Evolutionary conservation across 2,888 invertebrate genomes (phyloP).

Genomic region (Adineta ricciae): DNA sequence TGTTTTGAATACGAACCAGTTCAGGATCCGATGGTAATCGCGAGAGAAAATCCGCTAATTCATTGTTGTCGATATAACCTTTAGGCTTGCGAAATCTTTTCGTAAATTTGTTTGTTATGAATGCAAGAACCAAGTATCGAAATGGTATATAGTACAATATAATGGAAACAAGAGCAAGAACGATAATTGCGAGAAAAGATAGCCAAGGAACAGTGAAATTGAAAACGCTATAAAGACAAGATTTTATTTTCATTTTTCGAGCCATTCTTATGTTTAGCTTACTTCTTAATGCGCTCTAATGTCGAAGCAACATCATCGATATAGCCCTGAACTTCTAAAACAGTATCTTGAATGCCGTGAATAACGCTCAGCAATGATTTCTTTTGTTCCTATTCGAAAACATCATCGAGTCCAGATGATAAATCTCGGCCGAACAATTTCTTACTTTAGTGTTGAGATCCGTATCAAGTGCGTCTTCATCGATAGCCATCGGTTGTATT

Average conservation of each 20-base stretch:
- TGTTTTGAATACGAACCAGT: conserved; percentile 57
- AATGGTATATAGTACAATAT: conserved; percentile 79
- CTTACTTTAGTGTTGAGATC: background rate
- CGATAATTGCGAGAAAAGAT: conserved; percentile 76
- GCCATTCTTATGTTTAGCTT: conserved; percentile 44
- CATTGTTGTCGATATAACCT: conserved; percentile 81
- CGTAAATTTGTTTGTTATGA: conserved; percentile 84
- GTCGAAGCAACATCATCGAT: conserved; percentile 86
- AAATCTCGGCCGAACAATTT: background rate
- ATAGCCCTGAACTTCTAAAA: conserved; percentile 86
- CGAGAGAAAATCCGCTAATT: conserved; percentile 81
- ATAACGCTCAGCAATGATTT: conserved; percentile 83
- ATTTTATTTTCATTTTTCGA: background rate
- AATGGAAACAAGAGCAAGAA: conserved; percentile 63
- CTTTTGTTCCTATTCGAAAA: conserved; percentile 52
- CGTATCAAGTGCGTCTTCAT: background rate
- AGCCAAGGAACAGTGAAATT: conserved; percentile 93
- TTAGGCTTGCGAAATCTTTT: conserved; percentile 81
- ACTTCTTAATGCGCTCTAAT: conserved; percentile 88
- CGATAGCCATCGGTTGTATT: background rate
- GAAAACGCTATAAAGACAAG: conserved; percentile 63
- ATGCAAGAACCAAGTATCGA: conserved; percentile 74
- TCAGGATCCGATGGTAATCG: conserved; percentile 86
- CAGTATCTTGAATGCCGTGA: conserved; percentile 91
- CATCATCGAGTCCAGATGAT: background rate